Base-by-base conservation (phyloP, 92 coral and sea anemone species). In the Blastomussa wellsi region DNA sequence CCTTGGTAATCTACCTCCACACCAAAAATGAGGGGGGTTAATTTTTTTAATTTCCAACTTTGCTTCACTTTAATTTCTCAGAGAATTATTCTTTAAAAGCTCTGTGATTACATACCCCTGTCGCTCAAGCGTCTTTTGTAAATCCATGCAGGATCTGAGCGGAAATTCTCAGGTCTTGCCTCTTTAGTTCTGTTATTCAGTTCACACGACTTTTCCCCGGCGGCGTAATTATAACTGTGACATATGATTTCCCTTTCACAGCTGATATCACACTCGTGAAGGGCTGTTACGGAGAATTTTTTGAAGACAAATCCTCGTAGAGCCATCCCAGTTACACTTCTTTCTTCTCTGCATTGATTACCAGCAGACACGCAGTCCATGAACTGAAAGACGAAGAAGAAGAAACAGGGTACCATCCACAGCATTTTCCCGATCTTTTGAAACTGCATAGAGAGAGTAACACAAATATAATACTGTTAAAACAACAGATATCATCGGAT, bases 91-190 rank as follows among this genome's bases (percentile, higher is more conserved):
- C 44, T 41, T 41, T 44, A 44, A 44, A n/a, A n/a, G n/a, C n/a
- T n/a, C n/a, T 44, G 12, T 44, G 49, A 44, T 8, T 55, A n/a
- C 67, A n/a, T 60, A 60, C 67, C 67, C 32, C 67, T n/a, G 32
- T 13, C 31, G 15, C 11, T 60, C 32, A 60, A 60, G 33, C 67
- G 67, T 60, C 67, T n/a, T 10, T n/a, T 24, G 67, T 60, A 60
- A 60, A 60, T 7, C 29, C 67, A 13, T 26, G 67, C 67, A 7
- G 67, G 67, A 15, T 60, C 67, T 60, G 67, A 60, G 22, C 67
- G 67, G 67, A 60, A 60, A 60, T 60, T n/a, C 31, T 60, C 67
- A 2, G 67, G 67, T 60, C 67, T 60, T 60, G 67, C 67, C 67
- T 60, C 67, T 13, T 59, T 59, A 13, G 66, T 59, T 29, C 66